These are phyloP conservation scores for Pachymerium ferrugineum DNA, from an alignment of 2,888 invertebrate genomes.

Conservation along the genomic window DNA sequence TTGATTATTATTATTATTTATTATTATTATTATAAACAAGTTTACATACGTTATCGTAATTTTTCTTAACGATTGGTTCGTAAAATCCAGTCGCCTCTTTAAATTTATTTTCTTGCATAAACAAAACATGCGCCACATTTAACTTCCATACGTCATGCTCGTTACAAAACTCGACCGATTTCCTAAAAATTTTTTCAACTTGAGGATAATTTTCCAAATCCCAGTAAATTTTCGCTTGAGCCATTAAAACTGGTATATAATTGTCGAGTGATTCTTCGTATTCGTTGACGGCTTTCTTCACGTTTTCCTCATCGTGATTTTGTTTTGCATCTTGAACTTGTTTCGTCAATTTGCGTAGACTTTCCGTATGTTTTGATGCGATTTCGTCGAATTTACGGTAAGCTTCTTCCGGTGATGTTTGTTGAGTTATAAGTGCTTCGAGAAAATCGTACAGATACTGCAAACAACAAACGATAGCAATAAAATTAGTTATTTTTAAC, in stretches of 20 bases:
- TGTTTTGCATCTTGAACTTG: slow-evolving; percentile 87
- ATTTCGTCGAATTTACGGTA: slow-evolving; percentile 92
- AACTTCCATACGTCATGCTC: slow-evolving; percentile 95
- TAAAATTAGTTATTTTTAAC: not conserved
- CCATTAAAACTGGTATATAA: slow-evolving; percentile 97
- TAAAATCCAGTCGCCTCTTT: slow-evolving; percentile 97
- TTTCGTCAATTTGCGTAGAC: slow-evolving; percentile 82
- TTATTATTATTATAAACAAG: not conserved
- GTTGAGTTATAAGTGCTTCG: slow-evolving; percentile 93
- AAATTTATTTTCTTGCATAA: slow-evolving; percentile 99
- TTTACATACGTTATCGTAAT: slow-evolving; percentile 63
- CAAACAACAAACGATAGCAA: slow-evolving; percentile 39
- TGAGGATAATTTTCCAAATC: slow-evolving; percentile 91
- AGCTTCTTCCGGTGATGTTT: slow-evolving; percentile 93
- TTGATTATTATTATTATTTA: not conserved
- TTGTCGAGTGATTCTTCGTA: slow-evolving; percentile 86
- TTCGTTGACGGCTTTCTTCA: slow-evolving; percentile 82
- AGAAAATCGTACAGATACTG: slow-evolving; percentile 88
- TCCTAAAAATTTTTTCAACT: slow-evolving; percentile 93
- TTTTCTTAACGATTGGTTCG: slow-evolving; percentile 93
- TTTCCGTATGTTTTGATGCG: slow-evolving; percentile 82
- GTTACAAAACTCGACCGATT: slow-evolving; percentile 95
- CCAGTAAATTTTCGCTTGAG: slow-evolving; percentile 98
- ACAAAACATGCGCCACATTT: slow-evolving; percentile 96
- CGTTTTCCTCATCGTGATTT: slow-evolving; percentile 79